These are phyloP conservation scores for Caerostris darwini DNA, from an alignment of 1,140 invertebrate genomes.

Conservation along the genomic window DNA sequence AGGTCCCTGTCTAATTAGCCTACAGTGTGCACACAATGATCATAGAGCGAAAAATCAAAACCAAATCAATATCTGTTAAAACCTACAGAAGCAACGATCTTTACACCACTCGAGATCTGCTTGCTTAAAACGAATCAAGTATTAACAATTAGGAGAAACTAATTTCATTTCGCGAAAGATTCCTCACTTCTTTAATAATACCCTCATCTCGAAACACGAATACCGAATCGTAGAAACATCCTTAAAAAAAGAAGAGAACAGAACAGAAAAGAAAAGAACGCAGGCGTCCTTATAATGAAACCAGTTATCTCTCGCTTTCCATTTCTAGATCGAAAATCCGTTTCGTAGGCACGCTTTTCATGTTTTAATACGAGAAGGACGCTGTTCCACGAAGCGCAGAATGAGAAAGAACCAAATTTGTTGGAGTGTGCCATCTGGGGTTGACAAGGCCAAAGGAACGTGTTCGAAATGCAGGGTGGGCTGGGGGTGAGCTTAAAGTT, in stretches of 20 bases:
- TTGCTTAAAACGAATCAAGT: no score
- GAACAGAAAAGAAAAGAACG: not conserved
- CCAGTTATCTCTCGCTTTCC: not conserved
- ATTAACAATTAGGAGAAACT: not conserved
- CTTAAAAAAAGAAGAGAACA: not conserved
- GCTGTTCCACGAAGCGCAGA: not conserved
- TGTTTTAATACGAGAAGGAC: not conserved
- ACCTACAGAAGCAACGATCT: no score
- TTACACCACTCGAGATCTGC: no score
- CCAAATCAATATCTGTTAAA: no score
- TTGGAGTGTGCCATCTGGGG: slow-evolving; percentile 27
- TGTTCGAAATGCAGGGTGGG: not conserved
- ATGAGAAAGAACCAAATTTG: slow-evolving; percentile 49
- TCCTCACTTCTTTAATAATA: not conserved
- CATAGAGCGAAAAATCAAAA: no score
- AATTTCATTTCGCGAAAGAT: not conserved
- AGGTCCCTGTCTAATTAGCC: no score
- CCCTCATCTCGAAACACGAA: not conserved
- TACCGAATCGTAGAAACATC: no score
- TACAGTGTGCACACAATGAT: no score
- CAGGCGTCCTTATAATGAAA: no score
- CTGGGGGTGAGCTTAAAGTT: not conserved
- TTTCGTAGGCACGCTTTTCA: not conserved
- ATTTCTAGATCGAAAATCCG: slow-evolving; percentile 3
- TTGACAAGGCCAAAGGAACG: not conserved